Base-by-base conservation (phyloP, 2,113 vertebrate species). In the Canis aureus region DNA sequence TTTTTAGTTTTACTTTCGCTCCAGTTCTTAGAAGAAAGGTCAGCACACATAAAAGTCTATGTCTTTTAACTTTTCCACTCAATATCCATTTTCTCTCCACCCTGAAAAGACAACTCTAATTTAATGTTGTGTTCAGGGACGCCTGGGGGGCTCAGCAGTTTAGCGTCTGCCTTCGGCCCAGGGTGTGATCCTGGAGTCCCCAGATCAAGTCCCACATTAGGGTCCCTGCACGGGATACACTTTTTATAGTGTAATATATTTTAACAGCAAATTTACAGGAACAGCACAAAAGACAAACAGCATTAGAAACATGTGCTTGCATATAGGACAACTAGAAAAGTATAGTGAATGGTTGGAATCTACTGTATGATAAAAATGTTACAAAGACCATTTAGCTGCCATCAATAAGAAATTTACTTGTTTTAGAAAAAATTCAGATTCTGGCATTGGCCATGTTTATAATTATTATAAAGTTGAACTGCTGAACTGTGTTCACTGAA, bases 211-310 rank as follows among this genome's bases (percentile, higher is more conserved):
- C 43, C 43, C 43, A 43, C 43, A 43, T 43, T 8, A 43, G 43
- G 43, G 43, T 43, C 43, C 43, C 43, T 43, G 43, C 43, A 43
- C 43, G 43, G 6, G 43, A 43, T 43, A 43, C 43, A 43, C 43
- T 79, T 79, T 79, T 79, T 89, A 97, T 98, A 98, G 98, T 99
- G 99, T 99, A 98, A 99, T 99, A 98, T 99, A 98, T 99, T 99
- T 99, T 99, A 99, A 99, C 99, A 99, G 99, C 98, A 99, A 99
- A 99, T 99, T 99, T 99, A 99, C 99, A 99, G 98, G 98, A 99
- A 99, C 98, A 99, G 98, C 98, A 99, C 99, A 99, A 99, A 99
- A 99, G 99, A 99, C 98, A 99, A 98, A 99, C 99, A 98, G 99
- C 99, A 99, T 99, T 99, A 99, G 99, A 99, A 99, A 99, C 98